Percentiles rank a stretch among this genome's conserved stretches.
Evolutionary conservation across 2,888 invertebrate genomes (phyloP).

Genomic region (Polydrusus cervinus): DNA sequence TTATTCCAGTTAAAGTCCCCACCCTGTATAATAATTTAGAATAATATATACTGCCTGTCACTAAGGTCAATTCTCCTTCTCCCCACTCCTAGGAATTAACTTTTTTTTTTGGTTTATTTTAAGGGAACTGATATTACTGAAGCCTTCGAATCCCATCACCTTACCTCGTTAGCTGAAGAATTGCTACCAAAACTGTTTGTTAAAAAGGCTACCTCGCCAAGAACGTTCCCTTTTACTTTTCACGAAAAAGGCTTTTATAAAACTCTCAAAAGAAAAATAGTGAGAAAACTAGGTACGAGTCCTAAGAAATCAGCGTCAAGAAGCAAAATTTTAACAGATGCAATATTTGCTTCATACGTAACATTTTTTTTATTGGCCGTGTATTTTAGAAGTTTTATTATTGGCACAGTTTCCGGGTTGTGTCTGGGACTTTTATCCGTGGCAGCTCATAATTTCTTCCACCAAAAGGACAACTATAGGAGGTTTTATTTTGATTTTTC

Average conservation of each 20-base stretch:
- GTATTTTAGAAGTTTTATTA: constrained; percentile 67
- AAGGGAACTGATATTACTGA: constrained; percentile 87
- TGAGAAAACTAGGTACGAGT: constrained; percentile 74
- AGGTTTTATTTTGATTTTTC: constrained; percentile 85
- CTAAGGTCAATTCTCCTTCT: too few species aligned
- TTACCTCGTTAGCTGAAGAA: constrained; percentile 74
- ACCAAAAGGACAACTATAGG: constrained; percentile 83
- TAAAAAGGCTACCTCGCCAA: constrained; percentile 75
- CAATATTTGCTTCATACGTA: constrained; percentile 66
- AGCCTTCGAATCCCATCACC: constrained; percentile 83
- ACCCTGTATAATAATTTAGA: too few species aligned
- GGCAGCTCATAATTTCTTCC: constrained; percentile 85
- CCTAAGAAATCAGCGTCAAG: constrained; percentile 64
- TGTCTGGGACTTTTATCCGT: constrained; percentile 72
- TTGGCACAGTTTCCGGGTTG: constrained; percentile 74
- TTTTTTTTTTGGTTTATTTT: neutral
- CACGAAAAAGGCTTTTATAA: constrained; percentile 82
- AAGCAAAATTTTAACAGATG: constrained; percentile 69
- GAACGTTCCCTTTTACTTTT: constrained; percentile 83
- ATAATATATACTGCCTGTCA: too few species aligned
- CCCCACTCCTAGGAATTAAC: too few species aligned
- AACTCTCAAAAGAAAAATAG: constrained; percentile 77
- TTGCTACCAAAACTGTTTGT: constrained; percentile 79
- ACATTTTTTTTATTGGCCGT: constrained; percentile 68
- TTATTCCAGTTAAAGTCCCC: too few species aligned